Evolutionary conservation across 2,113 vertebrate species (phyloP).

Genomic region (Erythrocercus mccallii): DNA sequence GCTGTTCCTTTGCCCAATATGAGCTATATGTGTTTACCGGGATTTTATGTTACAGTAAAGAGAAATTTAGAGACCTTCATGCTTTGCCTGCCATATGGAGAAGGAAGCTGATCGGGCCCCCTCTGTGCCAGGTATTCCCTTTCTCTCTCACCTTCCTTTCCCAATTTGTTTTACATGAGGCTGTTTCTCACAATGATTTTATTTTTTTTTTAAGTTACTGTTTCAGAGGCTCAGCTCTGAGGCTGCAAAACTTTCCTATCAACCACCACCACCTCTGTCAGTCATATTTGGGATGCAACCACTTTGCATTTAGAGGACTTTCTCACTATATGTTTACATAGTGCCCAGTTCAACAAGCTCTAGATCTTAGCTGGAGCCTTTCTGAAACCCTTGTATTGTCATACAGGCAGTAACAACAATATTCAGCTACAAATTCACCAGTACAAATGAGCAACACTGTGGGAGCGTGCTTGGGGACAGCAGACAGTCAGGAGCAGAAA

Average conservation of each 20-base stretch:
- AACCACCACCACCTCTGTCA: background rate
- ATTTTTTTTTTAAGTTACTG: background rate
- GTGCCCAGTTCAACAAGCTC: background rate
- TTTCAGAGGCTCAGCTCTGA: background rate
- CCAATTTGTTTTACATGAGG: background rate
- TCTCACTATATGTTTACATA: background rate
- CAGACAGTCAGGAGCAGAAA: background rate
- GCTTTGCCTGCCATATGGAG: background rate
- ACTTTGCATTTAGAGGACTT: background rate
- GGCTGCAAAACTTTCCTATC: background rate
- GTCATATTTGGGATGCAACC: background rate
- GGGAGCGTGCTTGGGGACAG: background rate
- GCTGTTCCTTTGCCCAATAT: background rate
- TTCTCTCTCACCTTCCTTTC: background rate
- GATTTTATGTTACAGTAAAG: background rate
- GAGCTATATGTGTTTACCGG: background rate
- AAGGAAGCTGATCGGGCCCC: background rate
- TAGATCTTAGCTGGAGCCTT: background rate
- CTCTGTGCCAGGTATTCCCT: background rate
- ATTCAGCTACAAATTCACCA: background rate
- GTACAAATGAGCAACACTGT: background rate
- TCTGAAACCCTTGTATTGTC: background rate
- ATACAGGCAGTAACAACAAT: background rate
- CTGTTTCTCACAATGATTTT: slow-evolving; percentile 3
- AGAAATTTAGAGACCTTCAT: background rate